These are phyloP conservation scores for Spatulosminthurus flaviceps DNA, from an alignment of 2,888 invertebrate species.

Conservation along the genomic window DNA sequence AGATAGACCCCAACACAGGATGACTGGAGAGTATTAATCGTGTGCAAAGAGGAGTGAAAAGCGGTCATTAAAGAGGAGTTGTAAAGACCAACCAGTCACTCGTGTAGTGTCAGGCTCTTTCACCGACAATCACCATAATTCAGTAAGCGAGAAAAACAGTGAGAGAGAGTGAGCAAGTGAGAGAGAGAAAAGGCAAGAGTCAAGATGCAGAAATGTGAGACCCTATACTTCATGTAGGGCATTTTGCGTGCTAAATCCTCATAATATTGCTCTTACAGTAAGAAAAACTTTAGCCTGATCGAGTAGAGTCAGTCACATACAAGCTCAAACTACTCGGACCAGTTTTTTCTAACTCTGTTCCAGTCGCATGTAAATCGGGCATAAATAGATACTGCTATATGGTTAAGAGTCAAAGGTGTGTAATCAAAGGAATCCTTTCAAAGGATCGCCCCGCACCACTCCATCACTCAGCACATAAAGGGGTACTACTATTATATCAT, in stretches of 20 bases:
- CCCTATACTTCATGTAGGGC: constrained; percentile 33
- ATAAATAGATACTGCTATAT: constrained; percentile 47
- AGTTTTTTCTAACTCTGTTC: constrained; percentile 48
- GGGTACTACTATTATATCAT: background rate
- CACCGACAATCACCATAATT: constrained; percentile 42
- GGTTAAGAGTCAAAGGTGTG: constrained; percentile 43
- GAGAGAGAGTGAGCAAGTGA: background rate
- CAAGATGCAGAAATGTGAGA: constrained; percentile 36
- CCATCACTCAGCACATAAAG: constrained; percentile 30
- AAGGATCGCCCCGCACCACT: constrained; percentile 31
- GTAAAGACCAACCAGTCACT: constrained; percentile 21
- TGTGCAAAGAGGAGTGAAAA: constrained; percentile 24
- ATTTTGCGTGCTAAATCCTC: constrained; percentile 56
- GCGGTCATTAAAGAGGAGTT: constrained; percentile 26
- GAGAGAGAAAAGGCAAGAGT: constrained; percentile 11
- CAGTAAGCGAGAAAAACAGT: constrained; percentile 7
- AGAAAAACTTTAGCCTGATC: constrained; percentile 46
- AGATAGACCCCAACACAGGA: background rate
- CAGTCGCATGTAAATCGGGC: constrained; percentile 52
- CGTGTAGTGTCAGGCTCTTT: constrained; percentile 39
- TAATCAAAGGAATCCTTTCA: no score
- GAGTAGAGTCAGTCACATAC: constrained; percentile 45
- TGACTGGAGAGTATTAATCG: constrained; percentile 14
- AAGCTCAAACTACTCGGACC: background rate
- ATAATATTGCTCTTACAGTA: constrained; percentile 53